Conservation (phyloP, 2,113 vertebrate species). For the Nothocercus nigrocapillus region DNA sequence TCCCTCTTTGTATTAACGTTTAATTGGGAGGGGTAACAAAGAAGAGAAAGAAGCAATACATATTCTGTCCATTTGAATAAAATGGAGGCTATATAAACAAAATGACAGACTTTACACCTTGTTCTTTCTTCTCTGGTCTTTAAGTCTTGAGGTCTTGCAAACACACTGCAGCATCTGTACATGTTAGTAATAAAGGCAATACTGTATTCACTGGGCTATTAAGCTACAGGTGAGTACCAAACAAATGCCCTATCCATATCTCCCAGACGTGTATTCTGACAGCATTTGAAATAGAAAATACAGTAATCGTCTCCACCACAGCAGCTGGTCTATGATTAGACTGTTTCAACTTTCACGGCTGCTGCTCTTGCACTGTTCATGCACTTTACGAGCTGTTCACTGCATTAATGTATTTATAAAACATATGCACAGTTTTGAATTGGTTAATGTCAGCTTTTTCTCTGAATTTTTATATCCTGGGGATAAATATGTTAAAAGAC, state of each 20-base stretch:
- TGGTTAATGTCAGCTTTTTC: background rate
- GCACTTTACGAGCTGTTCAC: background rate
- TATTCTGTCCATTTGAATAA: background rate
- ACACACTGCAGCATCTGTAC: background rate
- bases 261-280: background rate
- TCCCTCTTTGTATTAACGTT: background rate
- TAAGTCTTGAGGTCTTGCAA: background rate
- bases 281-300: background rate
- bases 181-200: background rate
- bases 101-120: background rate
- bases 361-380: background rate
- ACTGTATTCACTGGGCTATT: background rate
- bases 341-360: background rate
- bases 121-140: background rate
- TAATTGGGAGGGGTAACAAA: background rate
- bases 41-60: background rate
- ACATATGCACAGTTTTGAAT: rapidly evolving
- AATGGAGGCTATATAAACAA: background rate
- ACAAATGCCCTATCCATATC: background rate
- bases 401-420: background rate
- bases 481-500: background rate
- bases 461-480: background rate
- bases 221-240: background rate
- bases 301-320: background rate
- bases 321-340: background rate